A percentile compares a stretch with the other conserved stretches of the same genome.
These are phyloP conservation scores for Regulus satrapa DNA, from an alignment of 2,113 vertebrate genomes.

Conservation along the genomic window DNA sequence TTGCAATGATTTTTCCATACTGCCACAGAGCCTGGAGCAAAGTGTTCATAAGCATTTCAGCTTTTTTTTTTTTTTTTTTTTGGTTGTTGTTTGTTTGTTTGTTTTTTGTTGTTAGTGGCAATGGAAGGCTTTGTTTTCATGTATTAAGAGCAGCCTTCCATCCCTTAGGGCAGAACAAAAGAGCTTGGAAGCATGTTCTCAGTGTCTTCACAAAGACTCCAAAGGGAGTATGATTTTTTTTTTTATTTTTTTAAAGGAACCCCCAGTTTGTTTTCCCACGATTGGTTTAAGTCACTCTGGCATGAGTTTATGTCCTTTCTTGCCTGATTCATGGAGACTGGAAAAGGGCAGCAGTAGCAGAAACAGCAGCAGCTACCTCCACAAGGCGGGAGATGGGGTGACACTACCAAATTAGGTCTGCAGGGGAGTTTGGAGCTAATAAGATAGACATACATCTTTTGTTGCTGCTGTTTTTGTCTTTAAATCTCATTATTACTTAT, in stretches of 20 bases:
- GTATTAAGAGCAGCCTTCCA: slow-evolving; percentile 61
- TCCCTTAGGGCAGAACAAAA: slow-evolving; percentile 55
- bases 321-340: not conserved
- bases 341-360: not conserved
- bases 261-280: slow-evolving; percentile 32
- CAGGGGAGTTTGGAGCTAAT: not conserved
- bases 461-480: not conserved
- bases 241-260: not conserved
- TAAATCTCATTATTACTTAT: not conserved
- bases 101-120: slow-evolving; percentile 24
- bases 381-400: not conserved
- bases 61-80: not conserved
- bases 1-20: slow-evolving; percentile 57
- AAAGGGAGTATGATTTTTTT: not conserved
- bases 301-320: slow-evolving; percentile 2
- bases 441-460: not conserved
- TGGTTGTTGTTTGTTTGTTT: not conserved
- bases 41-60: slow-evolving; percentile 34
- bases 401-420: not conserved
- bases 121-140: slow-evolving; percentile 57
- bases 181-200: slow-evolving; percentile 51
- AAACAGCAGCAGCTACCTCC: not conserved
- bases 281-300: slow-evolving; percentile 29
- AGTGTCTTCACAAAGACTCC: slow-evolving; percentile 33
- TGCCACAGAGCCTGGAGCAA: slow-evolving; percentile 26